Evolutionary conservation across 2,797 vertebrate species (phyloP).

Genomic region (Eulemur rubriventer): DNA sequence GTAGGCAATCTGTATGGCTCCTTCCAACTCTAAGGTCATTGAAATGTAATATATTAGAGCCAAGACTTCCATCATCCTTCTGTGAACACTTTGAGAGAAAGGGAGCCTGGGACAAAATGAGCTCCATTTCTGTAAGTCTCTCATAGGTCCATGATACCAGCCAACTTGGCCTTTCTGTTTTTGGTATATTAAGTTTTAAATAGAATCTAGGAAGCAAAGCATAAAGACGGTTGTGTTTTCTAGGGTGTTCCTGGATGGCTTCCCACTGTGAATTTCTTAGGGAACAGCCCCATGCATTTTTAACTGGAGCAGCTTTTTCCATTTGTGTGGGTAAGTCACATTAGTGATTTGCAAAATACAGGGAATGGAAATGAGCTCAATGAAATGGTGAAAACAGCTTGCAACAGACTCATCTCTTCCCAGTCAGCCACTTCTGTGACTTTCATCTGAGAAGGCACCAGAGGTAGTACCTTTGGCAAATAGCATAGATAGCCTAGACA

Average conservation of each 20-base stretch:
- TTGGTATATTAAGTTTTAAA: conserved; percentile 24
- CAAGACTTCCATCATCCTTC: not conserved
- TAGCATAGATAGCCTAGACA: not conserved
- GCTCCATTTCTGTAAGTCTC: not conserved
- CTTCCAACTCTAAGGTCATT: not conserved
- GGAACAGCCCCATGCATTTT: conserved; percentile 46
- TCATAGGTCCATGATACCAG: not conserved
- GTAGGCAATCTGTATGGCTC: not conserved
- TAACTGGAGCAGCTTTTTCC: conserved; percentile 38
- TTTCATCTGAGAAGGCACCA: conserved; percentile 16
- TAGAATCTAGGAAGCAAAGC: conserved; percentile 41
- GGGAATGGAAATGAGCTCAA: conserved; percentile 51
- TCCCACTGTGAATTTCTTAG: conserved; percentile 42
- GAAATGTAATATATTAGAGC: not conserved
- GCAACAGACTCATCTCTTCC: not conserved
- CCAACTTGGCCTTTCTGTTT: not conserved
- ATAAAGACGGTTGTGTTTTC: conserved; percentile 33
- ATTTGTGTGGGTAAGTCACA: conserved; percentile 54
- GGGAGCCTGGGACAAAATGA: not conserved
- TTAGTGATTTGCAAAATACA: conserved; percentile 36
- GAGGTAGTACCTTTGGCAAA: not conserved
- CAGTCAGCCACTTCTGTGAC: conserved; percentile 10
- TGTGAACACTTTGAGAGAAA: not conserved
- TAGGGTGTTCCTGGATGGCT: conserved; percentile 14
- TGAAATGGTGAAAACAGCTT: conserved; percentile 17